Evolutionary conservation across 1,140 invertebrate species (phyloP), one percentile per base, ranked within the genome.

Genomic region (Orussus abietinus): DNA sequence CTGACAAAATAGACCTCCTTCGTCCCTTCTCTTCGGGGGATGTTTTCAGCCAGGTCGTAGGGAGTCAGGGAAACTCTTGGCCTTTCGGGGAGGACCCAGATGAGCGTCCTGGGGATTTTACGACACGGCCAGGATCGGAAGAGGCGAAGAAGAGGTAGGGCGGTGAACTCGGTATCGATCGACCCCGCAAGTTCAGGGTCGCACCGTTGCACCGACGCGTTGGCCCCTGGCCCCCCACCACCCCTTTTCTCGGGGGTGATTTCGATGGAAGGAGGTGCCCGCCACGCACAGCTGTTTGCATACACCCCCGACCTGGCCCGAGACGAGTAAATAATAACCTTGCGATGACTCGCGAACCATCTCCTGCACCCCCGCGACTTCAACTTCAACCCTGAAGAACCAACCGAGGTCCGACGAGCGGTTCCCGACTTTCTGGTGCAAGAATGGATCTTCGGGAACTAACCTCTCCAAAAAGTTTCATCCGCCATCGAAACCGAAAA

Each of bases 111-210:
- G 59, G 50, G 54, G 49, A 58, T 51, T 64, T 63, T 55, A 54
- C 53, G 51, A 59, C 40, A 29, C 37, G 35, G 38, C 40, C 47
- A 25, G 47, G 47, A 57, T 55, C 50, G 45, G 44, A 47, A 41
- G 45, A 51, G 41, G 20, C 22, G 26, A 45, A 35, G 38, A 40
- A 20, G 19, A n/a, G 49, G 26, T 32, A 62, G 60, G 59, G 49
- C 64, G 64, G 51, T 68, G 64, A 66, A 66, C 62, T 57, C 59
- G 47, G 44, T 59, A 68, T 66, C 65, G 65, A 68, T 64, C 65
- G 53, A 30, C 41, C 51, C 41, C 39, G 62, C 62, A 66, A 66
- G 65, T 66, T 68, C 64, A 68, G 61, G 65, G 65, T 65, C 65
- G 64, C 59, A 61, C 39, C 53, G 60, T 60, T 53, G 57, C 55